Evolutionary conservation across 2,113 vertebrate genomes (phyloP).

Genomic region (Lampris megalopsis): DNA sequence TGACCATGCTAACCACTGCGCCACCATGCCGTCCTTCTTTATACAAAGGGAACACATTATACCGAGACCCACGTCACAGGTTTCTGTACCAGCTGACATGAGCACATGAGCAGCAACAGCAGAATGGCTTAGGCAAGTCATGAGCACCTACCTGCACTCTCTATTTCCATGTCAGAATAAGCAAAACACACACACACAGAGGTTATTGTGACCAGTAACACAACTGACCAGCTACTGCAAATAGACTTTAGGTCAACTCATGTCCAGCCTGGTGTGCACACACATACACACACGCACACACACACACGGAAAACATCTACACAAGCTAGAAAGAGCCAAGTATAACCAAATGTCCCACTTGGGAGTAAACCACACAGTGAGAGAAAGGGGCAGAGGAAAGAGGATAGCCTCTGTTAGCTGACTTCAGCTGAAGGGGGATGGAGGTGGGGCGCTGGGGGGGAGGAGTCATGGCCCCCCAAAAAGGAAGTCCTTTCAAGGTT

Average conservation of each 20-base stretch:
- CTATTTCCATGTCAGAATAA: too few relatives aligned
- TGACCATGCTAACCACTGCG: too few relatives aligned
- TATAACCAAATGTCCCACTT: slow-evolving; percentile 7
- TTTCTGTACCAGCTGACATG: not conserved
- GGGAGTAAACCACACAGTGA: not conserved
- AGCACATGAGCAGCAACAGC: not conserved
- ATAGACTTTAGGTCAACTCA: not conserved
- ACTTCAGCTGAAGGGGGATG: not conserved
- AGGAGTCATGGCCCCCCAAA: slow-evolving; percentile 12
- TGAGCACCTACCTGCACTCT: slow-evolving; percentile 15
- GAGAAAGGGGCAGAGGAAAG: not conserved
- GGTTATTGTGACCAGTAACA: slow-evolving; percentile 23
- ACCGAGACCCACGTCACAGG: not conserved
- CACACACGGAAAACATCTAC: slow-evolving; percentile 16
- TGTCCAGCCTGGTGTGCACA: not conserved
- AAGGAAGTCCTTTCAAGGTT: slow-evolving; percentile 23
- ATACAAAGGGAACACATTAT: too few relatives aligned
- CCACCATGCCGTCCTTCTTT: too few relatives aligned
- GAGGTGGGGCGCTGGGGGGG: not conserved
- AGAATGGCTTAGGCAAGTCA: slow-evolving; percentile 27
- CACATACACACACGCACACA: not conserved
- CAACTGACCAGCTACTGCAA: not conserved
- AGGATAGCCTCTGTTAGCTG: not conserved
- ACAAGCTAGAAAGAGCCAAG: not conserved
- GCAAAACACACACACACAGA: slow-evolving; percentile 14